phyloP scores from a whole-genome alignment of 2,113 vertebrate species.

The Ageneiosus marmoratus region DNA sequence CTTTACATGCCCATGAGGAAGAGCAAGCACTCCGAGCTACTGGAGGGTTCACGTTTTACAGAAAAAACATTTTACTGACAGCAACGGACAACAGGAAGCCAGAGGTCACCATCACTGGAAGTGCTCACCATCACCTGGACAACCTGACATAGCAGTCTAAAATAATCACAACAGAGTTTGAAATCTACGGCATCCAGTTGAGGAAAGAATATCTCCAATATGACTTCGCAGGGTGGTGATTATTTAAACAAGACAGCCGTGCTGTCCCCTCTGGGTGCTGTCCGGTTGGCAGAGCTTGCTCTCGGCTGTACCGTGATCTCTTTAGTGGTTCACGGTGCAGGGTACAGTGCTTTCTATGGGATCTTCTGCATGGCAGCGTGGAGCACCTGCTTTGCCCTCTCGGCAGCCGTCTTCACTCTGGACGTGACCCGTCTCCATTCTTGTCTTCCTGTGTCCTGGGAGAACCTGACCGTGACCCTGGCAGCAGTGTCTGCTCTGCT shows the following conservation, averaged over 20 bases:
- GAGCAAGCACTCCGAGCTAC: slow-evolving; percentile 14
- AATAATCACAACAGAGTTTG: slow-evolving; percentile 4
- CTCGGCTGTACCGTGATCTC: slow-evolving; percentile 85
- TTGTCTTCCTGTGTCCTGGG: slow-evolving; percentile 89
- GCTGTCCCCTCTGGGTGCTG: slow-evolving; percentile 79
- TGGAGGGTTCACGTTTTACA: slow-evolving; percentile 15
- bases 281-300: slow-evolving; percentile 80
- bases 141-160: slow-evolving; percentile 16
- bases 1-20: slow-evolving; percentile 34
- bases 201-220: slow-evolving; percentile 31
- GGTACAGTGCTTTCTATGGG: slow-evolving; percentile 79
- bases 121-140: slow-evolving; percentile 28
- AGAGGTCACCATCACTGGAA: slow-evolving; percentile 23
- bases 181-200: not conserved
- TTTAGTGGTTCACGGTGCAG: slow-evolving; percentile 83
- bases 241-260: slow-evolving; percentile 82
- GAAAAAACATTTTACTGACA: slow-evolving; percentile 6
- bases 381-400: slow-evolving; percentile 84
- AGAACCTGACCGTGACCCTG: slow-evolving; percentile 89
- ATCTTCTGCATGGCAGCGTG: slow-evolving; percentile 90
- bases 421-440: slow-evolving; percentile 83
- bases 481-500: slow-evolving; percentile 86
- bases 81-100: slow-evolving; percentile 4
- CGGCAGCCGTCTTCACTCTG: slow-evolving; percentile 75
- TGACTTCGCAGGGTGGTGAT: slow-evolving; percentile 74